Base-by-base conservation (phyloP, 2,113 vertebrate genomes). In the Columba livia region DNA sequence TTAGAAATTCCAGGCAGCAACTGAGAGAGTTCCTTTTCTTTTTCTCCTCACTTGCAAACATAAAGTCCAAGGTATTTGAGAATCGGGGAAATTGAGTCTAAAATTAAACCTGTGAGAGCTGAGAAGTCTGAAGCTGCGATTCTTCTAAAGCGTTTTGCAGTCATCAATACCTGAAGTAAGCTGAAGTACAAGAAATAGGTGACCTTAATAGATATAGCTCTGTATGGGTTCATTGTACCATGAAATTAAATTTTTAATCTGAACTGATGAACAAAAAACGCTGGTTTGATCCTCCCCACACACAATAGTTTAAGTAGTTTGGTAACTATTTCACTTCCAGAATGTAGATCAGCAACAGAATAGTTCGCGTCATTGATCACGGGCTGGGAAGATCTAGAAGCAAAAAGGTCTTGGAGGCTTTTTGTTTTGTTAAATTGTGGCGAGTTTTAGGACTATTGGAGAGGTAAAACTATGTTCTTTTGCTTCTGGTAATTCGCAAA, bases 241-340 rank as follows among this genome's bases (percentile, higher is more conserved):
- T 98, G 98, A 98, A 98, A 98, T 98, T 98, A 98, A 98, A 96
- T 97, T 98, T 98, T 98, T 97, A 98, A 98, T 98, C 97, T 97
- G 97, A 98, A 98, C 96, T 98, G 98, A 98, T 98, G 98, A 98
- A 97, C 97, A 97, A 97, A 98, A 98, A 98, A 95, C 90, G 91
- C 94, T 51, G 56, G 87, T 97, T 97, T 97, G 94, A 96, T 97
- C 94, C 95, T 93, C 26, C 85, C 6, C 60, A 13, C 85, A 65
- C 77, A 97, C 94, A 96, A 83, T 83, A 83, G 85, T 96, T 96
- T 96, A 91, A 95, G 87, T 93, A 96, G 73, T 96, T 97, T 61
- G 73, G 88, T 97, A 97, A 97, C 96, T 96, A 66, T 94, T 98
- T 98, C 94, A 21, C 74, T 95, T 95, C 97, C 93, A 75, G 83